Evolutionary conservation across 2,888 invertebrate genomes (phyloP).

Genomic region (Caenorhabditis macrosperma): DNA sequence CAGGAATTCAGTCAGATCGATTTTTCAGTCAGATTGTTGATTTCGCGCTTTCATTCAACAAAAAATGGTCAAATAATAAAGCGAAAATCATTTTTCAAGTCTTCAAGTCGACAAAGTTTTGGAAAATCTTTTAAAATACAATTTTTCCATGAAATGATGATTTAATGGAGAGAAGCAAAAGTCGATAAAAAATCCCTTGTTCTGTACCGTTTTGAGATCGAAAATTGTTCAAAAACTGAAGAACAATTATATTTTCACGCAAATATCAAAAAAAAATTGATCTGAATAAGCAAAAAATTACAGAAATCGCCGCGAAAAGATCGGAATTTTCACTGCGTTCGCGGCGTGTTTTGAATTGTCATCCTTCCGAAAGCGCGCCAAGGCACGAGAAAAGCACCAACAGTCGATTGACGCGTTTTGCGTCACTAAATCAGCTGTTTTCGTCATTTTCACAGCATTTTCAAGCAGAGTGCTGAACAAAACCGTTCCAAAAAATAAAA

Average conservation of each 20-base stretch:
- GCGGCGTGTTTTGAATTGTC: slow-evolving; percentile 37
- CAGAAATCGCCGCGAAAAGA: neutral
- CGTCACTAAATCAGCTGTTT: neutral
- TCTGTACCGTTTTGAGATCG: too few species aligned
- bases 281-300: neutral
- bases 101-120: too few species aligned
- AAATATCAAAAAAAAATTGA: neutral
- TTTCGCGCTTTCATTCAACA: too few species aligned
- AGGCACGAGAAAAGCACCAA: slow-evolving; percentile 19
- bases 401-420: neutral
- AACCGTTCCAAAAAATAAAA: too few species aligned
- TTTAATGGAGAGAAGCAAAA: too few species aligned
- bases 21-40: neutral
- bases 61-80: neutral
- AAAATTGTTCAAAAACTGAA: neutral
- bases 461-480: neutral
- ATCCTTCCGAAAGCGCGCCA: slow-evolving; percentile 21
- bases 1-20: too few species aligned
- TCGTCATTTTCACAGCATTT: neutral
- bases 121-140: neutral
- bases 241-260: neutral
- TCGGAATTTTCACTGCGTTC: neutral
- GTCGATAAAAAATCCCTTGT: too few species aligned
- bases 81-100: too few species aligned
- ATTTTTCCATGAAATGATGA: neutral